Conservation (phyloP, 2,113 vertebrate genomes). For the Cololabis saira region DNA sequence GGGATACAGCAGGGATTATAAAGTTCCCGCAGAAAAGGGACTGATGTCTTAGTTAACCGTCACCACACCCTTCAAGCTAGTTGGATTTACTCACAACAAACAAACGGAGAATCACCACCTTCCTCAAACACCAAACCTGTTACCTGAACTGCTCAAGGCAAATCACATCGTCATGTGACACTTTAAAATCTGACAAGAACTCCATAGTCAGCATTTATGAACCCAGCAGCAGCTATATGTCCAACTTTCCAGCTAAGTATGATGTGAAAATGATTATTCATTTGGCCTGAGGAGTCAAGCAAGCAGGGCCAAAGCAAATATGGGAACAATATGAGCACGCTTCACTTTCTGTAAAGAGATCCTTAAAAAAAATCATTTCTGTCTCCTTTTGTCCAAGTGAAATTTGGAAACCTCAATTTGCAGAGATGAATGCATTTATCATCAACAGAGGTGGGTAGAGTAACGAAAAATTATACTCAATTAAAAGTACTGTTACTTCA, state of each 20-base stretch:
- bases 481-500: no score
- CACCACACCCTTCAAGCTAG: slow-evolving; percentile 67
- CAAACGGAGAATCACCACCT: slow-evolving; percentile 70
- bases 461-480: no score
- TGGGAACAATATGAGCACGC: no score
- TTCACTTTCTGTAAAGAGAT: no score
- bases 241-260: no score
- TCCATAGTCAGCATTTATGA: not conserved
- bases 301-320: no score
- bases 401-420: no score
- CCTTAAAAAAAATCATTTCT: no score
- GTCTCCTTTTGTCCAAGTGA: no score
- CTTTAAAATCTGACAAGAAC: slow-evolving; percentile 64
- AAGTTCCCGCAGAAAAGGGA: slow-evolving; percentile 45
- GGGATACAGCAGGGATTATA: slow-evolving; percentile 58
- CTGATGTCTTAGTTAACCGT: slow-evolving; percentile 68
- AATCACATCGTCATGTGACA: slow-evolving; percentile 69
- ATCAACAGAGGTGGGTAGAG: no score
- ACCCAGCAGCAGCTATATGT: not conserved
- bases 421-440: no score
- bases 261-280: not conserved
- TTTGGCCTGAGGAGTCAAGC: not conserved
- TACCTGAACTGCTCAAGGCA: slow-evolving; percentile 70
- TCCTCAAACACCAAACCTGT: slow-evolving; percentile 79
- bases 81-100: slow-evolving; percentile 77